These are phyloP conservation scores for Gobionotothen gibberifrons DNA, from an alignment of 2,797 vertebrate genomes.

Conservation along the genomic window DNA sequence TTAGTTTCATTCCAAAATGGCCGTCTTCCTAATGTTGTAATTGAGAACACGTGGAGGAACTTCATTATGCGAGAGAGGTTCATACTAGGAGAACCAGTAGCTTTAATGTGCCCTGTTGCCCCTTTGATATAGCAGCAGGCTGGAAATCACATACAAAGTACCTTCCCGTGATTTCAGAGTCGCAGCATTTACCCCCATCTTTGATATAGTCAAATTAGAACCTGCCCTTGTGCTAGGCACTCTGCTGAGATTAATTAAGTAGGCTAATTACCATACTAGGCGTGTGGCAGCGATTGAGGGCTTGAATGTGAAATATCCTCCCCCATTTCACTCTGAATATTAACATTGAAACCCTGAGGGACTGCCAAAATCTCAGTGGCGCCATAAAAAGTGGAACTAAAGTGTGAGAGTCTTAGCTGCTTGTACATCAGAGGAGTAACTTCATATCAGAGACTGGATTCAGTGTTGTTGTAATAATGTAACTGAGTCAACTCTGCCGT, in stretches of 20 bases:
- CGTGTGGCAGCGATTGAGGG: slow-evolving; percentile 77
- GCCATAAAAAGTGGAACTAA: slow-evolving; percentile 70
- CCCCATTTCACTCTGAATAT: slow-evolving; percentile 83
- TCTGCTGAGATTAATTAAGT: slow-evolving; percentile 84
- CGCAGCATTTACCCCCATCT: slow-evolving; percentile 63
- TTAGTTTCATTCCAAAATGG: slow-evolving; percentile 79
- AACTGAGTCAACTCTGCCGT: slow-evolving; percentile 15
- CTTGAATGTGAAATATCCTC: slow-evolving; percentile 81
- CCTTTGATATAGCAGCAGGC: slow-evolving; percentile 32
- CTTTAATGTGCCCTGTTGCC: slow-evolving; percentile 37
- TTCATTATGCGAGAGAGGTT: slow-evolving; percentile 47
- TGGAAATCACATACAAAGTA: slow-evolving; percentile 45
- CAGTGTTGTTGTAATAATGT: slow-evolving; percentile 32
- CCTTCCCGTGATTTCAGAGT: slow-evolving; percentile 47
- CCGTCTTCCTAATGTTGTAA: slow-evolving; percentile 71
- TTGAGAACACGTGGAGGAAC: slow-evolving; percentile 75
- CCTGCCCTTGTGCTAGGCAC: slow-evolving; percentile 76
- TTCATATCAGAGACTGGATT: slow-evolving; percentile 39
- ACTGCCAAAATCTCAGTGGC: slow-evolving; percentile 75
- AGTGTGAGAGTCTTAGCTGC: slow-evolving; percentile 62
- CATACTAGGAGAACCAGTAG: slow-evolving; percentile 29
- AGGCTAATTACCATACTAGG: slow-evolving; percentile 82
- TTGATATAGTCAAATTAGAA: slow-evolving; percentile 76
- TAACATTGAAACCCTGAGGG: slow-evolving; percentile 76
- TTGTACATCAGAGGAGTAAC: slow-evolving; percentile 45